Evolutionary conservation across 1,140 invertebrate genomes (phyloP), one percentile per base, ranked within the genome.

Genomic region (Argopecten irradians): DNA sequence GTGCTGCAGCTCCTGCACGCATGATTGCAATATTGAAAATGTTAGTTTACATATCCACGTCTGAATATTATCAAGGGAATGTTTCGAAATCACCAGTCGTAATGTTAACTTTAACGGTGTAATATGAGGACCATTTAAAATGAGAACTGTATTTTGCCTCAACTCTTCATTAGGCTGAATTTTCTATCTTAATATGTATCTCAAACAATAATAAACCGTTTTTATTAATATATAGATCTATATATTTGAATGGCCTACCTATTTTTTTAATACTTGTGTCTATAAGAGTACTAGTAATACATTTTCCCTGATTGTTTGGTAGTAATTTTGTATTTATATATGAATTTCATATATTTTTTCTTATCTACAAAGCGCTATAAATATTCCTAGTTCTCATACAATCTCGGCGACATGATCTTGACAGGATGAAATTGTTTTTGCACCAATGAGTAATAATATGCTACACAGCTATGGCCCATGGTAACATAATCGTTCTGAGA

Each of bases 11-110:
- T 28, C 8, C 55, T 28, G 5, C 11, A 71, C 28, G 28, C 55
- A 28, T 71, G 55, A 71, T n/a, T 22, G 1, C 14, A 71, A 71
- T 71, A 71, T 71, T 16, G n/a, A 7, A 16, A 7, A 28, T n/a
- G 28, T 71, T 28, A 8, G n/a, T 71, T 71, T 71, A 28, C 55
- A 71, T 11, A 71, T 71, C 55, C 55, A 71, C 55, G 28, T 71
- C 55, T 16, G 2, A 28, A 71, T 46, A 46, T 46, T 71, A 71
- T 16, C 55, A 71, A 71, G 55, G 55, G 55, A 71, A 71, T 71
- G 55, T 71, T 71, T 71, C 55, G 55, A 71, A 71, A 71, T 71
- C 55, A 71, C 55, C 55, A 71, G 55, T 71, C n/a, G n/a, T 71
- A 28, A 71, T 71, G 55, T 28, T 5, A 71, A 71, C 28, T 28